Evolutionary conservation across 2,888 invertebrate species (phyloP).

Genomic region (Dryococelus australis): DNA sequence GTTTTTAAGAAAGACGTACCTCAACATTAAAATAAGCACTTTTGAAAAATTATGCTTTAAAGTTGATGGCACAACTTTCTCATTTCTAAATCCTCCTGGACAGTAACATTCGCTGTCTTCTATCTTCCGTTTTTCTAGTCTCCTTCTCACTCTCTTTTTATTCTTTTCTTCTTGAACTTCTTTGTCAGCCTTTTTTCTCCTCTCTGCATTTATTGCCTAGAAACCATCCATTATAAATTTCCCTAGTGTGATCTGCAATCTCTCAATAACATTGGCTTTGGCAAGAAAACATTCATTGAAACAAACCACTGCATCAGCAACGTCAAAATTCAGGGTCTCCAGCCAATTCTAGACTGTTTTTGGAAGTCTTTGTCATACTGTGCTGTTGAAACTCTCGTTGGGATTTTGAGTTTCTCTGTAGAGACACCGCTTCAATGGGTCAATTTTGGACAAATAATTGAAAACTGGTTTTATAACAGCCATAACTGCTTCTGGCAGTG

Average conservation of each 20-base stretch:
- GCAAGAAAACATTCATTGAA: background rate
- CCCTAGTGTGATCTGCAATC: background rate
- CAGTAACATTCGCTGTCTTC: background rate
- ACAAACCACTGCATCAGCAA: slow-evolving; percentile 36
- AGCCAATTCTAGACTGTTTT: slow-evolving; percentile 40
- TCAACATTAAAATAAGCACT: background rate
- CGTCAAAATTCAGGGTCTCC: slow-evolving; percentile 35
- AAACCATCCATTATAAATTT: background rate
- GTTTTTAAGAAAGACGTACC: background rate
- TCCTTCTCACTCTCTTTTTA: background rate
- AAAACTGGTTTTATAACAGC: slow-evolving; percentile 43
- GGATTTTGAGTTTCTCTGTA: slow-evolving; percentile 37
- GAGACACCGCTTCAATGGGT: slow-evolving; percentile 34
- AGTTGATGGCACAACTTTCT: background rate
- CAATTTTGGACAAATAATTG: slow-evolving; percentile 31
- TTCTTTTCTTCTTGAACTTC: background rate
- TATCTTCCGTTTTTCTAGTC: background rate
- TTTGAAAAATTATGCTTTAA: background rate
- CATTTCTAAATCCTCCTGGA: no score
- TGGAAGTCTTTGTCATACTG: slow-evolving; percentile 35
- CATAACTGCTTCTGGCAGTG: no score
- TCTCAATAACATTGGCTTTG: background rate
- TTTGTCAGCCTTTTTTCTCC: no score
- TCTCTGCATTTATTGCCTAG: background rate
- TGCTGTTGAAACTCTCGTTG: slow-evolving; percentile 37